phyloP scores from a whole-genome alignment of 1,140 invertebrate genomes.

The Conus betulinus region DNA sequence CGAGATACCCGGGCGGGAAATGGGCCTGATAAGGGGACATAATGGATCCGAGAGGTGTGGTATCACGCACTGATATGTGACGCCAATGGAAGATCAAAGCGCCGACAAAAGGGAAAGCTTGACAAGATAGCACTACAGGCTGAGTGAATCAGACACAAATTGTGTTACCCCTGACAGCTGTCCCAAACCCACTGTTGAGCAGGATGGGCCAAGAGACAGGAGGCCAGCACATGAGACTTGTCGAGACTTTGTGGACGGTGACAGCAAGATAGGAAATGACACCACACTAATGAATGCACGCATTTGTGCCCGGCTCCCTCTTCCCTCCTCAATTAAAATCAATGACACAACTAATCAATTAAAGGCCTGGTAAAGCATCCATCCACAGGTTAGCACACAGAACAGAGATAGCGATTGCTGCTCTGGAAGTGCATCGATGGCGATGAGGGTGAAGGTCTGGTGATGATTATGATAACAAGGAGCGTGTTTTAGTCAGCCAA shows the following conservation, averaged over 20 bases:
- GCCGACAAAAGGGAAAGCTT: constrained; percentile 11
- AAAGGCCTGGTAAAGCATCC: too few relatives aligned
- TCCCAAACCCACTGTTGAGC: background rate
- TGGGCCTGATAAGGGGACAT: background rate
- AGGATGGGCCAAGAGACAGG: background rate
- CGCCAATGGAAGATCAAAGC: constrained; percentile 7
- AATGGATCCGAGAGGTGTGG: constrained; percentile 1
- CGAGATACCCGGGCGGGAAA: background rate
- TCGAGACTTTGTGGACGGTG: background rate
- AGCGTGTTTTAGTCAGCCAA: too few relatives aligned
- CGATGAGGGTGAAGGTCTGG: too few relatives aligned
- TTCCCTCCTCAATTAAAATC: too few relatives aligned
- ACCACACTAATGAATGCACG: background rate
- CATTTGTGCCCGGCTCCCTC: background rate
- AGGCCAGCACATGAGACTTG: background rate
- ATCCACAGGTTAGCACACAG: too few relatives aligned
- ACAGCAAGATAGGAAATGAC: background rate
- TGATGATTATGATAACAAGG: too few relatives aligned
- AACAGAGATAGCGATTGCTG: too few relatives aligned
- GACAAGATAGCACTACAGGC: constrained; percentile 8
- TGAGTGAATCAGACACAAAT: constrained; percentile 24
- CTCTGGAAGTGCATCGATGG: background rate
- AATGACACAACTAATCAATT: background rate
- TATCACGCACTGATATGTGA: background rate
- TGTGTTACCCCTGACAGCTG: constrained; percentile 12